These are phyloP conservation scores for Ascidia mentula DNA, from an alignment of 23 tunicate species.

Conservation along the genomic window DNA sequence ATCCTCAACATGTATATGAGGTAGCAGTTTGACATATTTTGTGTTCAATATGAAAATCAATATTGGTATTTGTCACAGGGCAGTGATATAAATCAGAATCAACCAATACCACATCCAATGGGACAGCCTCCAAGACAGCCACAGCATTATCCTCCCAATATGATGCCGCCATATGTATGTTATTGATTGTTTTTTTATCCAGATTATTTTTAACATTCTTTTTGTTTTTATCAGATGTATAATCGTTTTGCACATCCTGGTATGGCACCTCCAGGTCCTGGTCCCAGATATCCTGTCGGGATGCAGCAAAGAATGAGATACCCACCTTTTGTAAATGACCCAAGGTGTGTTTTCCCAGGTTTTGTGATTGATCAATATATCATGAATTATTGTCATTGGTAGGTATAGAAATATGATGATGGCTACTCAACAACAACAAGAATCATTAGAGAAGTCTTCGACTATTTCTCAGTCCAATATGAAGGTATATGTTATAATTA, in stretches of 20 bases:
- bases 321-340: conserved; percentile 52
- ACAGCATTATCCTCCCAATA: conserved; percentile 18
- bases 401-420: background rate
- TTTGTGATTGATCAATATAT: background rate
- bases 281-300: conserved; percentile 23
- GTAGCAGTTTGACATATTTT: background rate
- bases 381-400: too few relatives aligned
- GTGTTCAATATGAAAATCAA: background rate
- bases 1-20: conserved; percentile 1
- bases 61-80: background rate
- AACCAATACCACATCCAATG: background rate
- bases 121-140: conserved; percentile 5
- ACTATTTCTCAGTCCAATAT: conserved; percentile 25
- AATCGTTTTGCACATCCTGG: conserved; percentile 41
- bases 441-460: background rate
- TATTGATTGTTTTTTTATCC: background rate
- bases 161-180: conserved; percentile 57
- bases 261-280: conserved; percentile 44
- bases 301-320: conserved; percentile 41
- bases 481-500: too few relatives aligned
- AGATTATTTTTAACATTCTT: background rate
- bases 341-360: conserved; percentile 21
- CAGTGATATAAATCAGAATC: background rate
- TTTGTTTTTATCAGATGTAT: conserved; percentile 20
- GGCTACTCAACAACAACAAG: background rate